Base-by-base conservation (phyloP, 1,140 invertebrate species). In the Trissolcus basalis region DNA sequence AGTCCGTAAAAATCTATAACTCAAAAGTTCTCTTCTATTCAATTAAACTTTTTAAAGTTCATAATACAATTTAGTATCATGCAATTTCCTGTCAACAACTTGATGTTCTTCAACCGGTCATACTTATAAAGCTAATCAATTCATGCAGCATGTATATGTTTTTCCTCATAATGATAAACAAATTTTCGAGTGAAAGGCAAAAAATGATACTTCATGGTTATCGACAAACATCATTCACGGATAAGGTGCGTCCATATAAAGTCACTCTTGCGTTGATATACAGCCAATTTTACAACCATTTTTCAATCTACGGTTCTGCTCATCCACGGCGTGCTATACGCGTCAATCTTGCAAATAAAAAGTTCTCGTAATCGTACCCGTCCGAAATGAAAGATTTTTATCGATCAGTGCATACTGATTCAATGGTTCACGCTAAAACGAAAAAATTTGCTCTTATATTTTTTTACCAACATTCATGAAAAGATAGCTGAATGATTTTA, bases 341-440 rank as follows among this genome's bases (percentile, higher is more conserved):
- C 15, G 54, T 53, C 53, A 60, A 54, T 72, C 48, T 72, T 65
- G 6, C 60, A 36, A 45, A 72, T 48, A 59, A 65, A 64, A 60
- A 43, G 45, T 51, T 45, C 58, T 58, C 59, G 55, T 60, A 56
- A 54, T 54, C 54, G 27, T 32, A 36, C 12, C 45, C 39, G 41
- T 58, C 36, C 68, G 41, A 71, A 71, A 58, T 58, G 63, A 51
- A 63, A 49, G 44, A 43, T 59, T 64, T n/a, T 47, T 54, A 72
- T 72, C 54, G 54, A 72, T 64, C 59, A 64, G 64, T 72, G 41
- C 48, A 54, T 64, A 72, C 64, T 64, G 59, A 64, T 64, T 48
- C 8, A 54, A 36, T 59, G 60, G 58, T 27, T 19, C 47, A 59
- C 60, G 56, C 53, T 39, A 39, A 72, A 48, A 36, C 55, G 19